Evolutionary conservation across 2,113 vertebrate species (phyloP), one percentile per base, ranked within the genome.

Genomic region (Cyanoramphus novaezelandiae): DNA sequence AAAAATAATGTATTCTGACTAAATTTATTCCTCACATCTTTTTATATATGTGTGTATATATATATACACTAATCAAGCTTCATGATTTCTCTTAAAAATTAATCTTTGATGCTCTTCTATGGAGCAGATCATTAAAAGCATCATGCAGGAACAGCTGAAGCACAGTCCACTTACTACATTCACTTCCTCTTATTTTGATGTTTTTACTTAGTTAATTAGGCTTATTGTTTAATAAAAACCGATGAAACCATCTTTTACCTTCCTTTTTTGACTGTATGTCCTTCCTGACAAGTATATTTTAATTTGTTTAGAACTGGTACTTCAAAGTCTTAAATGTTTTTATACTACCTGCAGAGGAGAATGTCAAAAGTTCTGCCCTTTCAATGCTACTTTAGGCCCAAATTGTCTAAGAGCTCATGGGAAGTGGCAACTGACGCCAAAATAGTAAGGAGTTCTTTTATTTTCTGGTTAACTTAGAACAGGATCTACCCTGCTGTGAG

Each of bases 161-260:
- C 13, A 52, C 31, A 41, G 39, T 82, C 75, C 7, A 81, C 65
- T 93, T 81, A 39, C 20, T 75, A 43, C 3, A 29, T 71, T 77
- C 12, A 41, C n/a, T 71, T 90, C 46, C 35, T 87, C 57, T 88
- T 88, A 65, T 55, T 37, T 59, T 76, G 28, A 28, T 87, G 20
- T n/a, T 81, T 95, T 86, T 64, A 86, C 81, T 59, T 52, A 55
- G 21, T 52, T 86, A 74, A 72, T 28, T 65, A 71, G 23, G 25
- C 5, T 85, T 79, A 46, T 64, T 69, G 20, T 71, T 82, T 83
- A 90, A 70, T 53, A 62, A 50, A 27, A 87, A 69, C 19, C 53
- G 46, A 91, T 64, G 28, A 68, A 82, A 27, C 7, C 14, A 18
- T 52, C 6, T 77, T 70, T 75, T 41, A 29, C 24, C 52, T 93